phyloP scores from a whole-genome alignment of 2,113 vertebrate genomes.

The Poeciliopsis prolifica region DNA sequence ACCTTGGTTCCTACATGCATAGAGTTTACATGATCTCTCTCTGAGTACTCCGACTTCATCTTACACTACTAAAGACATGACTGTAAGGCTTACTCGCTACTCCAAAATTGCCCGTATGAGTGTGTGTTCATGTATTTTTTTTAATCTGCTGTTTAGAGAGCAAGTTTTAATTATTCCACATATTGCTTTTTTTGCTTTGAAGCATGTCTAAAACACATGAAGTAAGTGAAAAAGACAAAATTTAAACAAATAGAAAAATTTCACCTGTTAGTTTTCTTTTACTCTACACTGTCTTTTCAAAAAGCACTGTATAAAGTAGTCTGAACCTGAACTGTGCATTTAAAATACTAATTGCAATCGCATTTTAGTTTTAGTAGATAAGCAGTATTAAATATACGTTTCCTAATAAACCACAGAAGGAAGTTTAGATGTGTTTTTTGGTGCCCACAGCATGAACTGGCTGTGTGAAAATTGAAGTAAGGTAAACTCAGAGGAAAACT shows the following conservation, averaged over 20 bases:
- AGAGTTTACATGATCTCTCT: too few species aligned
- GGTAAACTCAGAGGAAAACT: neutral
- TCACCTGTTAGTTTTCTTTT: neutral
- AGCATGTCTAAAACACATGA: neutral
- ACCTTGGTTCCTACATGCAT: too few species aligned
- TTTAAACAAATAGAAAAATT: neutral
- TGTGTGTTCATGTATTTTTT: too few species aligned
- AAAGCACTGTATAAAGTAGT: neutral
- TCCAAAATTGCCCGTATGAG: too few species aligned
- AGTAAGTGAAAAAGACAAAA: neutral
- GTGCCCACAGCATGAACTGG: neutral
- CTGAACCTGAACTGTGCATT: neutral
- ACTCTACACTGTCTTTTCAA: neutral
- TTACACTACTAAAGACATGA: too few species aligned
- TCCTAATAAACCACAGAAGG: neutral
- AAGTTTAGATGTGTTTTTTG: neutral
- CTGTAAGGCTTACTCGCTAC: too few species aligned
- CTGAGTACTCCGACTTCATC: too few species aligned
- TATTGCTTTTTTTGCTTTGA: neutral
- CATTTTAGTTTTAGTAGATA: neutral
- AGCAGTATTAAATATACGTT: neutral
- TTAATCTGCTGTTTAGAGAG: neutral
- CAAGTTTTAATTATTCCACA: neutral
- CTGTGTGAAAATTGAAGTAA: neutral
- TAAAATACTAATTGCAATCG: neutral